A percentile compares a stretch with the other conserved stretches of the same genome.
Conservation (phyloP, 1,140 invertebrate species). For the Asbolus verrucosus region DNA sequence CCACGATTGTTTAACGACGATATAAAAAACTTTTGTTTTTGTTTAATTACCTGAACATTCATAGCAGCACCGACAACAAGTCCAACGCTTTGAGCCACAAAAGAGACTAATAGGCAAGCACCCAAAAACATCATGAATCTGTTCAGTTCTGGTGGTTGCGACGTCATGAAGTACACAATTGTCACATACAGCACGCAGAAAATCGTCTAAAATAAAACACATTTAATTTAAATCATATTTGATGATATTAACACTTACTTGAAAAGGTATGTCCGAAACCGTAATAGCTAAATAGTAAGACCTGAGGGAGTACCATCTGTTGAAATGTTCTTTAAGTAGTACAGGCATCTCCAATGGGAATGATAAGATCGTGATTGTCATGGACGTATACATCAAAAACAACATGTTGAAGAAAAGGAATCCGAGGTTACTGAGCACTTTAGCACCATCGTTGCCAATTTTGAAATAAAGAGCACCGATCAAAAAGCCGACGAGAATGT, state of each 20-base stretch:
- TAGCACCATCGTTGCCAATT: conserved; percentile 93
- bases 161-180: conserved; percentile 96
- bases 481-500: conserved; percentile 90
- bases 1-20: too few species aligned
- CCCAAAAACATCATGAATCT: conserved; percentile 91
- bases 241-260: conserved; percentile 66
- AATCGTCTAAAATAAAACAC: conserved; percentile 75
- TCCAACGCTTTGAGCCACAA: conserved; percentile 96
- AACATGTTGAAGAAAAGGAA: conserved; percentile 98
- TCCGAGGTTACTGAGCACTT: conserved; percentile 95
- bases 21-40: too few species aligned
- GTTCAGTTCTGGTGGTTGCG: conserved; percentile 86
- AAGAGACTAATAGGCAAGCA: conserved; percentile 90
- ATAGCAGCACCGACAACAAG: conserved; percentile 95
- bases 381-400: conserved; percentile 98
- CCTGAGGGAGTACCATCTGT: conserved; percentile 96
- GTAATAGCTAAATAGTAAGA: conserved; percentile 97
- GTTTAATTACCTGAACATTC: conserved; percentile 83
- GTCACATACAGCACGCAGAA: conserved; percentile 93
- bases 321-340: conserved; percentile 94
- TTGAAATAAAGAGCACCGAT: conserved; percentile 94
- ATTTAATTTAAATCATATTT: conserved; percentile 10
- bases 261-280: conserved; percentile 95
- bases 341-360: conserved; percentile 97
- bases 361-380: conserved; percentile 97